Evolutionary conservation across 1,140 invertebrate species (phyloP), one percentile per base, ranked within the genome.

Genomic region (Globodera rostochiensis): DNA sequence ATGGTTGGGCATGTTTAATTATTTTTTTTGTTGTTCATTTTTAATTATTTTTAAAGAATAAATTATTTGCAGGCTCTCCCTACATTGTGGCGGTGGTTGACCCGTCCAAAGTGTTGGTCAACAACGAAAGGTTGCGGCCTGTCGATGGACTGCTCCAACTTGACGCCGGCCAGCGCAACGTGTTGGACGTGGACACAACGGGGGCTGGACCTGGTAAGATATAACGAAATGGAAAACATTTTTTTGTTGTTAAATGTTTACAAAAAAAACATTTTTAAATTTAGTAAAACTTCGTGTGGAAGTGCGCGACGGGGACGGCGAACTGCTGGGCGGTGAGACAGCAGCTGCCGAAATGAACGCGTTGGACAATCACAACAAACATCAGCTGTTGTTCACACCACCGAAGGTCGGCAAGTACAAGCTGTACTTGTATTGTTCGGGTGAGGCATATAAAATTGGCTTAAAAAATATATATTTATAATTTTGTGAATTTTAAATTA

Each of bases 21-120:
- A 6, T 53, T 9, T 53, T 3, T 53, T 9, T 53, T 2, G 19
- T 25, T 80, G 6, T 53, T 73, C 9, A 9, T 19, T 8, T 8
- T 15, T 49, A 47, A 75, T 21, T 36, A 45, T 71, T 19, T 46
- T 80, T 77, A 36, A 36, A 36, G 36, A 36, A 36, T 36, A 36
- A 36, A 36, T 80, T 36, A 46, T 46, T 46, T 87, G 4, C 80
- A 90, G 94, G 93, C 50, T 94, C 93, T 79, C 94, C 94, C 0
- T 94, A 93, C 91, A 92, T 93, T 87, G 93, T 94, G 1, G 92
- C 92, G 82, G 92, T 95, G 53, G 92, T 94, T 25, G 93, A 94
- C 88, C 92, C 92, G 3, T 86, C 91, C 60, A 94, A 93, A 88
- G 91, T 94, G 21, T 96, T 74, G 64, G 57, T 46, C 64, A n/a